A percentile compares a stretch with the other conserved stretches of the same genome.
Evolutionary conservation across 2,888 invertebrate species (phyloP).

Genomic region (Idaea aversata): DNA sequence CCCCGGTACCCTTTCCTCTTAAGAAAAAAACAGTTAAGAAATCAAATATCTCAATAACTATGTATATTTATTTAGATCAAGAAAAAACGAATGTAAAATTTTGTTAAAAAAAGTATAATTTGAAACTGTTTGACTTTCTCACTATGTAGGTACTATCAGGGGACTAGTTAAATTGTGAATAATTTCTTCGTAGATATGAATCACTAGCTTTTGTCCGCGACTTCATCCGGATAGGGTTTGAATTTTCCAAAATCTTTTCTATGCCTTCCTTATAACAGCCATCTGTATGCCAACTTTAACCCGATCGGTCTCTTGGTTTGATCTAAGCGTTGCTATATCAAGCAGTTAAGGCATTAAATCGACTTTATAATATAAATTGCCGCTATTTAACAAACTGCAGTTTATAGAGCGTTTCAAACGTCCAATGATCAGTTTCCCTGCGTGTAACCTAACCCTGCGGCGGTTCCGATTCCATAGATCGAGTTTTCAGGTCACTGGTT

Average conservation of each 20-base stretch:
- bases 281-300: too few species aligned
- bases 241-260: too few species aligned
- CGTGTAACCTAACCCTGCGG: conserved; percentile 22
- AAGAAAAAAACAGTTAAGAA: neutral
- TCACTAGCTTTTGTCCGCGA: too few species aligned
- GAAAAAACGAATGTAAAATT: neutral
- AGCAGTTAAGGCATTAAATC: neutral
- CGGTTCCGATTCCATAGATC: conserved; percentile 24
- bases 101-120: neutral
- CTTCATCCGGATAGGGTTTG: too few species aligned
- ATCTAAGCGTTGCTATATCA: neutral
- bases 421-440: conserved; percentile 11
- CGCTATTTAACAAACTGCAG: neutral
- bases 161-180: too few species aligned
- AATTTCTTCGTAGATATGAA: too few species aligned
- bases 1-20: too few species aligned
- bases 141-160: too few species aligned
- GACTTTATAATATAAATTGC: neutral
- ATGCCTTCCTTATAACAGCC: too few species aligned
- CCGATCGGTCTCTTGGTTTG: too few species aligned
- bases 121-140: too few species aligned
- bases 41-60: neutral
- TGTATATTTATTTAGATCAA: too few species aligned
- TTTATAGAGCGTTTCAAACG: neutral
- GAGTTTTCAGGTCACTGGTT: conserved; percentile 24